Evolutionary conservation across 1,140 invertebrate species (phyloP), one percentile per base, ranked within the genome.

Genomic region (Meloidogyne floridensis): DNA sequence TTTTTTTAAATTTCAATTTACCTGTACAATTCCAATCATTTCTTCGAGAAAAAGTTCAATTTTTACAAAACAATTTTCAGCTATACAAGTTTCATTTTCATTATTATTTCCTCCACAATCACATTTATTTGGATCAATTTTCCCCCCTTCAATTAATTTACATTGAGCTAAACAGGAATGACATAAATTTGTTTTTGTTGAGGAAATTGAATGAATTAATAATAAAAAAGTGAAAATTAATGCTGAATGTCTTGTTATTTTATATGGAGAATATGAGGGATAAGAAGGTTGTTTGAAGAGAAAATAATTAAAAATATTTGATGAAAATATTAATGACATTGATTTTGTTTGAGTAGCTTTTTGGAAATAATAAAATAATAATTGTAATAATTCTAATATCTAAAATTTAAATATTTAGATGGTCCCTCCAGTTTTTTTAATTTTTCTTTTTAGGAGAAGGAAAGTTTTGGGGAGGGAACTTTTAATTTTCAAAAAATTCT

Each of bases 1-100:
- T 74, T 65, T 80, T 79, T 70, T 79, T n/a, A 2, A 32, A 32
- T 32, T 32, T 32, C 32, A 51, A 74, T 69, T 54, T 82, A 89
- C 88, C 87, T 89, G 88, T 51, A 89, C 77, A 83, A 90, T 86
- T n/a, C 88, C 89, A 65, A 86, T 85, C 6, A 72, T 73, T 74
- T 89, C 88, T 70, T 86, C 85, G 20, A 75, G 70, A 75, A 89
- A 89, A 42, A 88, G 70, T 70, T 89, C 88, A 47, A 89, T 77
- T 65, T 89, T 89, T 3, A 87, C 87, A 81, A 90, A 89, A 74
- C 88, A 89, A 47, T 86, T 77, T n/a, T 86, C 83, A 11, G 81
- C 88, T 10, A 59, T 42, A 78, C 88, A 89, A 69, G 87, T 81
- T 78, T 32, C 51, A n/a, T 42, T 83, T 51, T 47, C 47, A 47